These are phyloP conservation scores for Euwallacea fornicatus DNA, from an alignment of 1,140 invertebrate species.

Conservation along the genomic window DNA sequence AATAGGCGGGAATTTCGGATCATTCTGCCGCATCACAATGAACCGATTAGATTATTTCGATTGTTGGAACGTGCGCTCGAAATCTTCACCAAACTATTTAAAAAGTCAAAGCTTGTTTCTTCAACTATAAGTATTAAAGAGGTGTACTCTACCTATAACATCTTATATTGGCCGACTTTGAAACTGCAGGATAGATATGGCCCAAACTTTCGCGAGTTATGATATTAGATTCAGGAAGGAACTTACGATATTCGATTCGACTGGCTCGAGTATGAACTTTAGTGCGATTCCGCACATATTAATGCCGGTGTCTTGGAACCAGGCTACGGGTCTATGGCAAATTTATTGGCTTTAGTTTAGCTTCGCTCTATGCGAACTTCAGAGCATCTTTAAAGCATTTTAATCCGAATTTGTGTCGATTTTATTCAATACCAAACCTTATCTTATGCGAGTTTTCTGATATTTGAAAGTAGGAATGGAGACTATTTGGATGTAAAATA, in stretches of 20 bases:
- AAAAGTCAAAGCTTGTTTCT: not conserved
- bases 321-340: not conserved
- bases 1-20: not conserved
- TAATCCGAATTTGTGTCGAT: too few species aligned
- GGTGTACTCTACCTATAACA: too few species aligned
- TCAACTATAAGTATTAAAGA: too few species aligned
- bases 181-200: constrained; percentile 13
- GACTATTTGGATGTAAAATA: too few species aligned
- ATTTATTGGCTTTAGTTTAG: constrained; percentile 4
- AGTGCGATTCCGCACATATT: constrained; percentile 15
- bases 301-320: constrained; percentile 7
- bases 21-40: not conserved
- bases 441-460: too few species aligned
- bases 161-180: constrained; percentile 5
- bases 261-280: constrained; percentile 14
- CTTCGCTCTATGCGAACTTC: not conserved
- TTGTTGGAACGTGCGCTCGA: not conserved
- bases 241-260: constrained; percentile 21
- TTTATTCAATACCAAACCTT: too few species aligned
- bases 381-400: too few species aligned
- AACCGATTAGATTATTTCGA: not conserved
- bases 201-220: constrained; percentile 14
- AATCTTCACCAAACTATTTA: not conserved
- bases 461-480: not conserved
- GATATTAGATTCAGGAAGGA: constrained; percentile 1